Conservation (phyloP, 2,797 vertebrate genomes). For the Smutsia temminckii region DNA sequence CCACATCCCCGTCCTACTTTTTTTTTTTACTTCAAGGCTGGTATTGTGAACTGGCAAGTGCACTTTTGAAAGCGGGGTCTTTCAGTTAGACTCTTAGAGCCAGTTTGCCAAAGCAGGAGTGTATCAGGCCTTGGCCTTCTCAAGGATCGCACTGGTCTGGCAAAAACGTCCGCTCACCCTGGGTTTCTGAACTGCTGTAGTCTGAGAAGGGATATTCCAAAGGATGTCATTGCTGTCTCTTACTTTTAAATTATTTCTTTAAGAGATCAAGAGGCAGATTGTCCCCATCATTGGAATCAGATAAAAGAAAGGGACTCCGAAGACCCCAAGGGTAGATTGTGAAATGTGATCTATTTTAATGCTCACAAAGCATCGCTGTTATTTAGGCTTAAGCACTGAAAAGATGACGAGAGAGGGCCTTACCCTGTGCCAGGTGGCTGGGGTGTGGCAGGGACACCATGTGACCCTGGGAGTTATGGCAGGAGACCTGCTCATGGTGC, state of each 20-base stretch:
- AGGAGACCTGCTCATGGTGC: not conserved
- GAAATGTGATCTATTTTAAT: conserved; percentile 13
- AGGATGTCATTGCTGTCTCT: not conserved
- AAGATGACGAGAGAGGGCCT: not conserved
- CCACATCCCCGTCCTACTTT: not conserved
- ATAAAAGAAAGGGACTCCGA: conserved; percentile 14
- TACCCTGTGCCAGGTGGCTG: not conserved
- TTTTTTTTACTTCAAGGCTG: not conserved
- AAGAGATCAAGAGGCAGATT: conserved; percentile 32
- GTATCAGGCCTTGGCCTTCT: not conserved
- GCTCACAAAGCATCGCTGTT: not conserved
- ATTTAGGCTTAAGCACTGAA: not conserved
- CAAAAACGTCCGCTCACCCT: not conserved
- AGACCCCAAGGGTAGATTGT: not conserved
- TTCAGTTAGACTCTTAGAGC: not conserved
- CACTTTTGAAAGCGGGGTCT: conserved; percentile 14
- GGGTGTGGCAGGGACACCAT: too few relatives aligned
- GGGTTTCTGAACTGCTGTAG: conserved; percentile 37
- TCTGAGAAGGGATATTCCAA: not conserved
- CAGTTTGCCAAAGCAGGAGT: not conserved
- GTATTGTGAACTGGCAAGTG: not conserved
- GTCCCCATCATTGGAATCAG: not conserved
- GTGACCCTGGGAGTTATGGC: not conserved
- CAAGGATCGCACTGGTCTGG: not conserved
- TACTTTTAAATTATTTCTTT: conserved; percentile 44